Percentiles rank a stretch among this genome's conserved stretches.
Conservation (phyloP, 2,113 vertebrate genomes). For the Ptilorrhoa leucosticta region DNA sequence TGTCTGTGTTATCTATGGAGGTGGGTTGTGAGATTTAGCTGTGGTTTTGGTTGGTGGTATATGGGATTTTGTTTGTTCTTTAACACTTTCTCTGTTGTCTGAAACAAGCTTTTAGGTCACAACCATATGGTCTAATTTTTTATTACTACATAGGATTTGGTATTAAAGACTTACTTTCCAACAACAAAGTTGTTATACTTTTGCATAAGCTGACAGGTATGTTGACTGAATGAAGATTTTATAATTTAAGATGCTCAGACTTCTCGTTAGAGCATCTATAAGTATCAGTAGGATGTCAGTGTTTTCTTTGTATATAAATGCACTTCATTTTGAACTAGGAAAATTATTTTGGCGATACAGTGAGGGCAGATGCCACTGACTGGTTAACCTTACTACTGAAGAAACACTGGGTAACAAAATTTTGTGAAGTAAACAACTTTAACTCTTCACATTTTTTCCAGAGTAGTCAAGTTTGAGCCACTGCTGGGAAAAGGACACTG, state of each 20-base stretch:
- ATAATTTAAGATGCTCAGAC: not conserved
- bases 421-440: not conserved
- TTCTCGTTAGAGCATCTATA: not conserved
- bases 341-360: not conserved
- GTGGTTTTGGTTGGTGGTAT: not conserved
- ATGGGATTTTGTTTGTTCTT: not conserved
- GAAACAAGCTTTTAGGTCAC: not conserved
- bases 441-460: not conserved
- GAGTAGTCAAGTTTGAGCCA: not conserved
- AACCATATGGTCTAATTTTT: not conserved
- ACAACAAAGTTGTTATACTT: not conserved
- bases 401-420: not conserved
- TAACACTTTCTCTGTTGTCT: not conserved
- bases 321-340: not conserved
- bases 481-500: not conserved
- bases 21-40: not conserved
- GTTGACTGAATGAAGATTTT: not conserved
- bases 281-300: accelerated
- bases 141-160: not conserved
- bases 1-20: not conserved
- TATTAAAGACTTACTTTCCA: not conserved
- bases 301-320: not conserved
- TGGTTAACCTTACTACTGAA: not conserved
- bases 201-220: not conserved
- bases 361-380: not conserved